Percentiles rank a stretch among this genome's conserved stretches.
Conservation (phyloP, 2,888 invertebrate genomes). For the Eudemis profundana region DNA sequence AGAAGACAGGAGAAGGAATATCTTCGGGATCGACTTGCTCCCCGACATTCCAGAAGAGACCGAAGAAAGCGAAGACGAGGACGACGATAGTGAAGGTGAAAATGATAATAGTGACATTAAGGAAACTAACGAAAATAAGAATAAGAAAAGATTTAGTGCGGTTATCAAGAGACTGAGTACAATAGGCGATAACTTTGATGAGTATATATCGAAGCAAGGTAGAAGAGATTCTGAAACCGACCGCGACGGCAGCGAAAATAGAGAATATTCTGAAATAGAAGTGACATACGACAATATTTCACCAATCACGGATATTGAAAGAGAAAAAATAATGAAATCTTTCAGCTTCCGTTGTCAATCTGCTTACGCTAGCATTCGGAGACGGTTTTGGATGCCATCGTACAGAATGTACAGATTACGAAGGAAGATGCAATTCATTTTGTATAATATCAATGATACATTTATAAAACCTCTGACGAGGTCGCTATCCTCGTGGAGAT, state of each 20-base stretch:
- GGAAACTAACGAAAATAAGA: slow-evolving; percentile 54
- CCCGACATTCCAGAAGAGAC: slow-evolving; percentile 84
- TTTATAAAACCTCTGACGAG: slow-evolving; percentile 77
- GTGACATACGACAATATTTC: slow-evolving; percentile 75
- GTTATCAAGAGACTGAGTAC: slow-evolving; percentile 82
- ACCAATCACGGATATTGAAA: slow-evolving; percentile 75
- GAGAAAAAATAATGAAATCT: slow-evolving; percentile 77
- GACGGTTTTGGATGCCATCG: slow-evolving; percentile 75
- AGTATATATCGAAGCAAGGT: slow-evolving; percentile 75
- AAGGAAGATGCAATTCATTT: slow-evolving; percentile 66
- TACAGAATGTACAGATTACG: slow-evolving; percentile 74
- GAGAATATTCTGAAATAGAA: slow-evolving; percentile 72
- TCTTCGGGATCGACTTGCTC: slow-evolving; percentile 81
- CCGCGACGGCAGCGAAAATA: slow-evolving; percentile 59
- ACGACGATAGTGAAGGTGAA: slow-evolving; percentile 58
- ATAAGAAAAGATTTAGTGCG: slow-evolving; percentile 71
- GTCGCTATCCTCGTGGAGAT: slow-evolving; percentile 76
- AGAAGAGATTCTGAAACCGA: slow-evolving; percentile 70
- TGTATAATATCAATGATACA: slow-evolving; percentile 75
- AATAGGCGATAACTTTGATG: slow-evolving; percentile 80
- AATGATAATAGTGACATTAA: slow-evolving; percentile 44
- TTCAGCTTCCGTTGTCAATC: slow-evolving; percentile 77
- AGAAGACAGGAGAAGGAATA: slow-evolving; percentile 77
- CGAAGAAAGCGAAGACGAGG: slow-evolving; percentile 65
- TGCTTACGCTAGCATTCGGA: slow-evolving; percentile 69